Evolutionary conservation across 1,140 invertebrate species (phyloP).

Genomic region (Philaenus spumarius): DNA sequence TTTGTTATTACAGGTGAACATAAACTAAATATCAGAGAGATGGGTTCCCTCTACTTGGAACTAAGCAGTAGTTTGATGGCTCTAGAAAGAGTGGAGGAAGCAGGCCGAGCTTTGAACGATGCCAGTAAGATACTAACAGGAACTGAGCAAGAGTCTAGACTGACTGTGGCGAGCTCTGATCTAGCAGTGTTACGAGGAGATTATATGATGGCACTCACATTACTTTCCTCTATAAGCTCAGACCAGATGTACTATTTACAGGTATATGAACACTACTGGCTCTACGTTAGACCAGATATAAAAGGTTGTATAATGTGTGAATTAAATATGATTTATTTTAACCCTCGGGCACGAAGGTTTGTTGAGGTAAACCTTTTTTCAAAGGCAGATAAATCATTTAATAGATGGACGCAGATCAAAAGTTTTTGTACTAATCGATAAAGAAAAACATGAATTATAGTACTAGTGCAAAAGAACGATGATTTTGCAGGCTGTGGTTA

Average conservation of each 20-base stretch:
- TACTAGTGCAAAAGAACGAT: no score
- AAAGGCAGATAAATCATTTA: no score
- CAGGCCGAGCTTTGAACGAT: conserved; percentile 72
- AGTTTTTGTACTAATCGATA: no score
- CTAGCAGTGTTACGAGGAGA: conserved; percentile 73
- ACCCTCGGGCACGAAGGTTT: no score
- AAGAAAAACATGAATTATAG: no score
- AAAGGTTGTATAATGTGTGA: no score
- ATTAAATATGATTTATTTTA: no score
- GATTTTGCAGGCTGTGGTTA: no score
- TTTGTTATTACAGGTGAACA: conserved; percentile 16
- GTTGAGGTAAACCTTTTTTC: no score
- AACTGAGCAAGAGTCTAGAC: conserved; percentile 74
- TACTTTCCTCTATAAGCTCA: conserved; percentile 67
- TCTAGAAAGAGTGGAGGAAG: conserved; percentile 68
- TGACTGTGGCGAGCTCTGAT: conserved; percentile 79
- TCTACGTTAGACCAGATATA: no score
- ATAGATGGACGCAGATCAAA: no score
- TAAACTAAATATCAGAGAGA: conserved; percentile 39
- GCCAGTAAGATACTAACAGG: conserved; percentile 67
- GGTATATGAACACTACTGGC: conserved; percentile 30
- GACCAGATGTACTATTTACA: conserved; percentile 76
- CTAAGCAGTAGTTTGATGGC: conserved; percentile 70
- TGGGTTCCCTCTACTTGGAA: conserved; percentile 75
- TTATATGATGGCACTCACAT: conserved; percentile 68